Conservation (phyloP, 2,797 vertebrate genomes). For the Megaceryle alcyon region DNA sequence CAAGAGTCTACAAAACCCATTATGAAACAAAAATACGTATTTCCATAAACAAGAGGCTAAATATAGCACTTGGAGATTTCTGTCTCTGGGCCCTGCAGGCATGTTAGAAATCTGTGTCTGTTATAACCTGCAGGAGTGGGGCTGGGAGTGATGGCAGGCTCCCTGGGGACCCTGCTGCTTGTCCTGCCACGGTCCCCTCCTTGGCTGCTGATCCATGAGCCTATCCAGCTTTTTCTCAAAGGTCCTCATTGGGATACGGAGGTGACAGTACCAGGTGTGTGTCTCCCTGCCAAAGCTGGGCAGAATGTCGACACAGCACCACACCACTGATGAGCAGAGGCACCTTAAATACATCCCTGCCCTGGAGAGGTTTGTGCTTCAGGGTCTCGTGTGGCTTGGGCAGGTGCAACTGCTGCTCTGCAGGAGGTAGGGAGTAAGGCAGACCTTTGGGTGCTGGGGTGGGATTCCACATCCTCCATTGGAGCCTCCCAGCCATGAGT, state of each 20-base stretch:
- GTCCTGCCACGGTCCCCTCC: rapidly evolving
- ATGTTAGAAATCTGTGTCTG: background rate
- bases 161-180: background rate
- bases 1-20: background rate
- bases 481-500: rapidly evolving
- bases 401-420: background rate
- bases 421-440: background rate
- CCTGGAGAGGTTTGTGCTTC: background rate
- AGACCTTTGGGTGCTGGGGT: background rate
- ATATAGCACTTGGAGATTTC: background rate
- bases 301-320: background rate
- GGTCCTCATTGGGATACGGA: rapidly evolving
- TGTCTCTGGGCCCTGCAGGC: background rate
- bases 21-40: background rate
- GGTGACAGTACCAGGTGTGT: rapidly evolving
- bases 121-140: background rate
- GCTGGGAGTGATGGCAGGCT: rapidly evolving
- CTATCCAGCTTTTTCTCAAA: background rate
- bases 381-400: background rate
- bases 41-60: background rate
- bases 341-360: background rate
- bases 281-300: background rate
- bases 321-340: background rate
- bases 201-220: background rate
- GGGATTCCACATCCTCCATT: background rate